phyloP scores from a whole-genome alignment of 2,113 vertebrate genomes.

The Indri indri region DNA sequence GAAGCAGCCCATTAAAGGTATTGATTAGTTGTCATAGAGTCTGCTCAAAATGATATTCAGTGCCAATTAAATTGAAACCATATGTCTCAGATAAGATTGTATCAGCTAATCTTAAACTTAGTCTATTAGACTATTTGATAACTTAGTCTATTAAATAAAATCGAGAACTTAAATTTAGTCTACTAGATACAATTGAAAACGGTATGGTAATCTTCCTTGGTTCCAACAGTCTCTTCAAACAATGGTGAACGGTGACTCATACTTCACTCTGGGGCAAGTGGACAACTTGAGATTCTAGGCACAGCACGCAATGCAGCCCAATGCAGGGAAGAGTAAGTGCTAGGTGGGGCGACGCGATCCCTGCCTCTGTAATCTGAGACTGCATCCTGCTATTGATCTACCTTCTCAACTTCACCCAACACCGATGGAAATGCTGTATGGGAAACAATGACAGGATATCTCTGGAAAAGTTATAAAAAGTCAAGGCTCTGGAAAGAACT shows the following conservation, averaged over 20 bases:
- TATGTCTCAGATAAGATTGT: constrained; percentile 36
- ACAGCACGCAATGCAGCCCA: not conserved
- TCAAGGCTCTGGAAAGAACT: not conserved
- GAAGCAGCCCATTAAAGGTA: constrained; percentile 38
- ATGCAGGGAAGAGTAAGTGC: accelerated
- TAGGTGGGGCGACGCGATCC: not conserved
- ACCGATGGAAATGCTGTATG: not conserved
- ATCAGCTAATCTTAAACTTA: constrained; percentile 51
- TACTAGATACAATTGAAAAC: constrained; percentile 40
- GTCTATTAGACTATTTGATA: constrained; percentile 14
- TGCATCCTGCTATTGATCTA: constrained; percentile 47
- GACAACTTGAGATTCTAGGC: not conserved
- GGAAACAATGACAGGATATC: constrained; percentile 67
- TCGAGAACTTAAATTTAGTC: not conserved
- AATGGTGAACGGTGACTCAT: not conserved
- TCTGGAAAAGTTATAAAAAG: constrained; percentile 43
- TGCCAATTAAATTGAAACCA: constrained; percentile 31
- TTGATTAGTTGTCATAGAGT: constrained; percentile 61
- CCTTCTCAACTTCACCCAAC: not conserved
- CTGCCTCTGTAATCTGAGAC: constrained; percentile 4
- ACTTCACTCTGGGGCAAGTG: not conserved
- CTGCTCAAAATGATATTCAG: constrained; percentile 46
- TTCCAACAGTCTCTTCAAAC: not conserved
- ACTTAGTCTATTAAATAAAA: constrained; percentile 1
- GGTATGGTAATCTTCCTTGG: not conserved